Base-by-base conservation (phyloP, 1,140 invertebrate genomes). In the Drusus annulatus region DNA sequence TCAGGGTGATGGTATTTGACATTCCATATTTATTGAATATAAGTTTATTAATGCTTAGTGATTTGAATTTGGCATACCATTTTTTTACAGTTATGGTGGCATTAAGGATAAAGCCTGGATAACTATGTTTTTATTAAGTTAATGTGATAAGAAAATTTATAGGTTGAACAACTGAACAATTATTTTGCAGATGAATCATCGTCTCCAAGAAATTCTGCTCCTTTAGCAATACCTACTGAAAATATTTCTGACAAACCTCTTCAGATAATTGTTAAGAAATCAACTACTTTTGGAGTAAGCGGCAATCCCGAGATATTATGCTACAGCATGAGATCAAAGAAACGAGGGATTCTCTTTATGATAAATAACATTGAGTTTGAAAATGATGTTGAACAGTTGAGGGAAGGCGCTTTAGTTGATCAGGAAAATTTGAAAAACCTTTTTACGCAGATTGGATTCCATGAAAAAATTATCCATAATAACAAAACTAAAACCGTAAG, bases 371-470 rank as follows among this genome's bases (percentile, higher is more conserved):
- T 86, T 0, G 78, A 85, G 73, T 90, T 89, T 83, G 31, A 80
- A 10, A 79, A 86, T 75, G 77, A 85, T 71, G 83, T 86, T 13
- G 87, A 88, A 63, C 31, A 80, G 16, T 84, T 84, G 50, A 85
- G 89, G 7, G 73, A 82, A 13, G 89, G 89, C 51, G 88, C 85
- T 54, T 84, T 87, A 45, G 84, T 86, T 7, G 89, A 90, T 84
- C 85, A 85, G 78, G 79, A 85, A 28, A 87, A 87, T 75, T 86
- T 90, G 56, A 86, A 87, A 81, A 85, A 88, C 56, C 84, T 90
- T 3, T 90, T 90, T 84, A 69, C 50, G 19, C 87, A 89, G 83
- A 84, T 90, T 36, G 89, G 88, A 62, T 88, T 89, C 78, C 76
- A 79, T 75, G 83, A 85, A 25, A 84, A 86, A n/a, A 81, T 87